Conservation (phyloP, 2,113 vertebrate genomes). For the Catagonus wagneri region DNA sequence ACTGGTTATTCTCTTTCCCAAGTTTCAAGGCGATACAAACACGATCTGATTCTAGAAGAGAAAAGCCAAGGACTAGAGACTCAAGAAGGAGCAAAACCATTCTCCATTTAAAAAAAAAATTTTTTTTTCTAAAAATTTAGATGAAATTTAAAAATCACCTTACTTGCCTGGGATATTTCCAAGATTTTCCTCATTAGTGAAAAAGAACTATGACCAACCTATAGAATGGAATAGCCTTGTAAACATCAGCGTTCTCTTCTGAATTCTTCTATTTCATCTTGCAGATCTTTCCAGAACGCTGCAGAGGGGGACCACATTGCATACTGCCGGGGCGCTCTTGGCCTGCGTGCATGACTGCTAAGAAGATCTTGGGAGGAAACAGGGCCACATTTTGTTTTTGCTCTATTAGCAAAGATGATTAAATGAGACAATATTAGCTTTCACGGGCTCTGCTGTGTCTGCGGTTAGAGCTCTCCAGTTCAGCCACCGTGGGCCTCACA, state of each 20-base stretch:
- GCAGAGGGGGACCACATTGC: neutral
- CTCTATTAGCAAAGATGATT: slow-evolving; percentile 74
- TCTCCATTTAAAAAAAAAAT: neutral
- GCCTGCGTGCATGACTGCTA: neutral
- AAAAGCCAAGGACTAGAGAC: neutral
- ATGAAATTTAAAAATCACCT: neutral
- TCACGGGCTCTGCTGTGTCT: slow-evolving; percentile 72
- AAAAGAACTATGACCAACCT: neutral
- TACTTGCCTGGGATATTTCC: neutral
- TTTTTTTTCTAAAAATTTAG: neutral
- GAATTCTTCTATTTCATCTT: neutral
- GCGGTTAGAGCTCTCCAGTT: slow-evolving; percentile 73
- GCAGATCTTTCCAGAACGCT: neutral
- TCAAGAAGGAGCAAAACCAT: neutral
- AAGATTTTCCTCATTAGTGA: neutral
- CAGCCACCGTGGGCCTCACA: slow-evolving; percentile 70
- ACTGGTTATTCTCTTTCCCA: neutral
- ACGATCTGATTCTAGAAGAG: neutral
- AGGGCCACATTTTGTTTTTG: slow-evolving; percentile 62
- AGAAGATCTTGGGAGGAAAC: slow-evolving; percentile 56
- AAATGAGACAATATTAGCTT: slow-evolving; percentile 78
- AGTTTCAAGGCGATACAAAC: neutral
- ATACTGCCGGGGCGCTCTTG: neutral
- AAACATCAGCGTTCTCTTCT: neutral
- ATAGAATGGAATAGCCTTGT: neutral